Evolutionary conservation across 2,888 invertebrate genomes (phyloP), one percentile per base, ranked within the genome.

Genomic region (Conus canariensis): DNA sequence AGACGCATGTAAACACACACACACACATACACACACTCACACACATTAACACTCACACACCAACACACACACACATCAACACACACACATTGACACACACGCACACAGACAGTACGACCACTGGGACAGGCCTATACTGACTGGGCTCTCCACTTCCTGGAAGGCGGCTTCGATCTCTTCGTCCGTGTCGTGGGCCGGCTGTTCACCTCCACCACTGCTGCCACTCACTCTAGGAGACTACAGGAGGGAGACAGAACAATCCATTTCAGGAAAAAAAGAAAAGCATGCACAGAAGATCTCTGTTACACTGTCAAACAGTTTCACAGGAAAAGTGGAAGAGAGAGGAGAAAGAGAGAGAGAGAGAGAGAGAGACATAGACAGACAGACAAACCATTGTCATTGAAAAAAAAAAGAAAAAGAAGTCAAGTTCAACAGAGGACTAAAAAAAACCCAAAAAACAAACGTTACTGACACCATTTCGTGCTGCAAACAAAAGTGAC

Each of bases 121-220:
- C 58, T 3, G 14, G 77, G 30, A 56, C 9, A 19, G 22, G 16
- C 10, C 14, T 56, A 45, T 77, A 90, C 89, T 77, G 87, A 90
- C 90, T 67, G 87, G 77, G n/a, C 59, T 90, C n/a, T 92, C 91
- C 3, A 83, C 92, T 83, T 93, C 93, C 82, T 93, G 91, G 83
- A 94, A 94, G 25, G 94, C 94, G 12, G 93, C 93, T 85, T 94
- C 94, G 45, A 95, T 93, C 90, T 94, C 94, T 25, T 94, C 94
- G 88, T 94, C 94, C n/a, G 93, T 92, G 85, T 93, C 94, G 45
- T 90, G 87, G 45, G 92, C 92, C 58, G 87, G 92, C 77, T 92
- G 90, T n/a, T 92, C 93, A 59, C 19, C 56, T 14, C 19, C 56
- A 0, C 91, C 90, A 56, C 64, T 91, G 60, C 91, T 77, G n/a